These are phyloP conservation scores for Galerucella calmariensis DNA, from an alignment of 2,888 invertebrate species.

Conservation along the genomic window DNA sequence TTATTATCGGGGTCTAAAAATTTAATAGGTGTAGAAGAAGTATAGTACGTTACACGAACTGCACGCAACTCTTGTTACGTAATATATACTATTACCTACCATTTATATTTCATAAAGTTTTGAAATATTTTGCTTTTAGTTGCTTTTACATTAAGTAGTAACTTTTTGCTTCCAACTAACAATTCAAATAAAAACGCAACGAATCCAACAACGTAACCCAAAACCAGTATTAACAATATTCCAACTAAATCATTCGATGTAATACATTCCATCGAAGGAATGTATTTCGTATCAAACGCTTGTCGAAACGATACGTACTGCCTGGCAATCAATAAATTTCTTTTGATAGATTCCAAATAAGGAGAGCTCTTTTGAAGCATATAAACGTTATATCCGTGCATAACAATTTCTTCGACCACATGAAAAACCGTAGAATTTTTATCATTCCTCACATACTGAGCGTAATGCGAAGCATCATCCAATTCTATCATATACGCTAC, in stretches of 20 bases:
- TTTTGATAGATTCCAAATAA: background rate
- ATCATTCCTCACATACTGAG: background rate
- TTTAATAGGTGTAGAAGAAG: no score
- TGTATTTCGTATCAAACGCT: background rate
- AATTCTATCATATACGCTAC: constrained; percentile 18
- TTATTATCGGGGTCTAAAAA: no score
- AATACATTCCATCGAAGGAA: background rate
- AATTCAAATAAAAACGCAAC: constrained; percentile 17
- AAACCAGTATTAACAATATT: constrained; percentile 12
- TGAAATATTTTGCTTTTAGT: background rate
- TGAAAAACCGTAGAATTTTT: constrained; percentile 9
- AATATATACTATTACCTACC: no score
- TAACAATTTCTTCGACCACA: constrained; percentile 15
- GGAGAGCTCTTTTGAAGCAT: constrained; percentile 20
- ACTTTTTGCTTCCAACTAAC: background rate
- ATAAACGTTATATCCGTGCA: constrained; percentile 13
- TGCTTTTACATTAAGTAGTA: background rate
- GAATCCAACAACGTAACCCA: background rate
- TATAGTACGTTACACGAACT: no score
- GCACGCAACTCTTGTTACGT: no score
- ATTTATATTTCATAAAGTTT: no score
- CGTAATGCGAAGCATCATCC: constrained; percentile 3
- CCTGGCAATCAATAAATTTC: background rate
- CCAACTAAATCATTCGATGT: constrained; percentile 9
- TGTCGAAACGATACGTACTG: background rate